These are phyloP conservation scores for Mesodorylaimus sp. DNA, from an alignment of 2,888 invertebrate species.

Conservation along the genomic window DNA sequence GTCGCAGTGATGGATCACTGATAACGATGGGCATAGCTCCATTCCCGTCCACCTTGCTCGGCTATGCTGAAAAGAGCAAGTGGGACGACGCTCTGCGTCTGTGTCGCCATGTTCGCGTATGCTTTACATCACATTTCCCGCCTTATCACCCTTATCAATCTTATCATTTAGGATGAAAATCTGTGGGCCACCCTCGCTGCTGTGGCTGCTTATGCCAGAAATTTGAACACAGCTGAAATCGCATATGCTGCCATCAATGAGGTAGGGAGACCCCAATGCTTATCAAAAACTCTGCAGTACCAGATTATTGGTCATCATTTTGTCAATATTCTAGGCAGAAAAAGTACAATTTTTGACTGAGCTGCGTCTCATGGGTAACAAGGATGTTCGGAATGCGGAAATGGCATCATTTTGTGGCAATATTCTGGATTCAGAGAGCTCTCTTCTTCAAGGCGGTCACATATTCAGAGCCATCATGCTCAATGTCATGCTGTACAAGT, in stretches of 20 bases:
- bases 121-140: no score
- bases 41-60: slow-evolving; percentile 45
- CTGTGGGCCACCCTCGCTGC: slow-evolving; percentile 88
- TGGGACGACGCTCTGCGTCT: slow-evolving; percentile 70
- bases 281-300: neutral
- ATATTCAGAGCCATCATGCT: slow-evolving; percentile 51
- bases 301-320: neutral
- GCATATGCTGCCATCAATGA: slow-evolving; percentile 77
- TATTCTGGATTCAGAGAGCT: slow-evolving; percentile 49
- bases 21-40: slow-evolving; percentile 53
- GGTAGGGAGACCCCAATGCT: slow-evolving; percentile 26
- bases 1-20: slow-evolving; percentile 71
- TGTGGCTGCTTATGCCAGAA: slow-evolving; percentile 63
- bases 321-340: slow-evolving; percentile 32
- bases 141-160: no score
- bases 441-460: slow-evolving; percentile 41
- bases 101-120: slow-evolving; percentile 47
- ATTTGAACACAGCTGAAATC: slow-evolving; percentile 74
- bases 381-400: slow-evolving; percentile 42
- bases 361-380: slow-evolving; percentile 18
- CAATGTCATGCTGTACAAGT: slow-evolving; percentile 51
- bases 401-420: slow-evolving; percentile 50
- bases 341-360: slow-evolving; percentile 31
- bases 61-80: slow-evolving; percentile 51
- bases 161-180: slow-evolving; percentile 27